These are phyloP conservation scores for Halictus ligatus DNA, from an alignment of 2,888 invertebrate genomes.

Conservation along the genomic window DNA sequence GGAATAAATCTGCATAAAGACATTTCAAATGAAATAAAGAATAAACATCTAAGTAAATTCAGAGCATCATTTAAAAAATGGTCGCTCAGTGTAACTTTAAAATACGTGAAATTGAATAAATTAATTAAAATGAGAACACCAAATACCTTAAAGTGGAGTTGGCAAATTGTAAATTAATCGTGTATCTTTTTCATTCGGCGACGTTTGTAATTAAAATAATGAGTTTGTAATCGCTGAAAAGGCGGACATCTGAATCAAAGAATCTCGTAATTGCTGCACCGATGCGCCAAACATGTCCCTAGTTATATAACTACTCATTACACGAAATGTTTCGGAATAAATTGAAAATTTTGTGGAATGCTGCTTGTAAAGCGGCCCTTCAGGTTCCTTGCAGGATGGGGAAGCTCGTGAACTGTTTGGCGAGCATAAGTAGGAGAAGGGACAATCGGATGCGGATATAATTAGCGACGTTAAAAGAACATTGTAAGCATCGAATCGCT, in stretches of 20 bases:
- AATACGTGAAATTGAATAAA: too few relatives aligned
- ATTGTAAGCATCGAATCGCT: background rate
- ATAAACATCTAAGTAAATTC: too few relatives aligned
- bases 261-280: background rate
- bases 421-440: background rate
- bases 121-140: too few relatives aligned
- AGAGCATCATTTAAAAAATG: too few relatives aligned
- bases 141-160: too few relatives aligned
- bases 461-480: constrained; percentile 1
- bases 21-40: too few relatives aligned
- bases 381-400: background rate
- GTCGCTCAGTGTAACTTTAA: too few relatives aligned
- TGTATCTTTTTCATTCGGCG: background rate
- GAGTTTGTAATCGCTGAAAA: background rate
- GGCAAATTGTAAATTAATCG: too few relatives aligned
- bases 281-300: background rate
- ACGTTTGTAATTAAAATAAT: background rate
- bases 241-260: background rate
- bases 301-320: constrained; percentile 7
- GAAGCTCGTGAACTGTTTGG: background rate
- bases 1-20: too few relatives aligned
- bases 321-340: background rate
- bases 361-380: background rate
- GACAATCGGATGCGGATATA: constrained; percentile 3
- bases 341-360: constrained; percentile 11